Conservation (phyloP, 1,140 invertebrate genomes). For the Lethrus apterus region DNA sequence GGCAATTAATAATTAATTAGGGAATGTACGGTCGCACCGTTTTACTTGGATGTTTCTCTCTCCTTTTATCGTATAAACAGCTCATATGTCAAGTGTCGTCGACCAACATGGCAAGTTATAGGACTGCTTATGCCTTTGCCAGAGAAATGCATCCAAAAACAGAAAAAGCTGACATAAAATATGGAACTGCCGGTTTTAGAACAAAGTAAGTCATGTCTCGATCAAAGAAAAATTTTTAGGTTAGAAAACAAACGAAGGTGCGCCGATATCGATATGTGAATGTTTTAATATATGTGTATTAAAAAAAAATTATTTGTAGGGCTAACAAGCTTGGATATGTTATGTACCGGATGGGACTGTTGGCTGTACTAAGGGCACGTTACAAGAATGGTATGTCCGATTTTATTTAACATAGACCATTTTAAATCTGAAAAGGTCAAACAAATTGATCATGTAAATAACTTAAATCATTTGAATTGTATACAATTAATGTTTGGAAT, state of each 20-base stretch:
- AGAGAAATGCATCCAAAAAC: slow-evolving; percentile 66
- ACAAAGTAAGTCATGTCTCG: slow-evolving; percentile 51
- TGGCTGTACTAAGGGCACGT: slow-evolving; percentile 82
- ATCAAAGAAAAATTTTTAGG: slow-evolving; percentile 3
- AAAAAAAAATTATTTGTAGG: slow-evolving; percentile 61
- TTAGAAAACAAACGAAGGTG: slow-evolving; percentile 17
- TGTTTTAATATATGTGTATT: slow-evolving; percentile 22
- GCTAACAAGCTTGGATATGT: slow-evolving; percentile 77
- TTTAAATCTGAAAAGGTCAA: neutral
- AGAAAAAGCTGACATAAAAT: slow-evolving; percentile 53
- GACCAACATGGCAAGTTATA: slow-evolving; percentile 33
- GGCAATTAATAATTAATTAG: no score
- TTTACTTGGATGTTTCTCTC: no score
- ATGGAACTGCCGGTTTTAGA: slow-evolving; percentile 63
- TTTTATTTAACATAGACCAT: no score
- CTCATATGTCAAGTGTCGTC: slow-evolving; percentile 16
- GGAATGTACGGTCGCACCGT: no score
- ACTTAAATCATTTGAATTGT: slow-evolving; percentile 3
- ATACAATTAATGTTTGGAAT: neutral
- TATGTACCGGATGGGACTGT: slow-evolving; percentile 84
- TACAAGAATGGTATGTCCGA: slow-evolving; percentile 59
- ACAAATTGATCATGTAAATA: neutral
- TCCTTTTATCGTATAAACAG: no score
- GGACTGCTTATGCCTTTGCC: slow-evolving; percentile 62
- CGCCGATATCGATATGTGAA: slow-evolving; percentile 2